phyloP scores from a whole-genome alignment of 2,888 invertebrate genomes.

The Graphium colonna region DNA sequence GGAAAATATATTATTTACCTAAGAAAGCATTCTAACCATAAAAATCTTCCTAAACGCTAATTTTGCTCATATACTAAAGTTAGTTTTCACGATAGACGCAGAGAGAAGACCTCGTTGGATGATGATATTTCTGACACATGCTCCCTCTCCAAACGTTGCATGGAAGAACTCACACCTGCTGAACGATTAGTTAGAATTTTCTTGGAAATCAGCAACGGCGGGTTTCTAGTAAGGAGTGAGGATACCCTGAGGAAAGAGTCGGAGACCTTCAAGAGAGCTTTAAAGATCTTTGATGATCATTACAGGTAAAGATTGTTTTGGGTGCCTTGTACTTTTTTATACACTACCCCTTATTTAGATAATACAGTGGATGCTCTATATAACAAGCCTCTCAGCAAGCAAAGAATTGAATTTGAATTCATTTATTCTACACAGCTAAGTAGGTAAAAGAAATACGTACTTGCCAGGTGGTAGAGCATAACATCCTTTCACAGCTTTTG shows the following conservation, averaged over 20 bases:
- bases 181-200: constrained; percentile 58
- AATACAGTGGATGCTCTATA: too few relatives aligned
- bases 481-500: too few relatives aligned
- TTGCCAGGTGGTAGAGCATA: too few relatives aligned
- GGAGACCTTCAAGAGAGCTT: constrained; percentile 52
- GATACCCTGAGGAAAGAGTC: constrained; percentile 54
- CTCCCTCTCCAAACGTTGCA: constrained; percentile 50
- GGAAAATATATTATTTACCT: too few relatives aligned
- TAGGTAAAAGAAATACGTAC: too few relatives aligned
- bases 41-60: too few relatives aligned
- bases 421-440: too few relatives aligned
- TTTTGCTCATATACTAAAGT: too few relatives aligned
- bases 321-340: not conserved
- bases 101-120: constrained; percentile 60
- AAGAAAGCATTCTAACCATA: too few relatives aligned
- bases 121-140: constrained; percentile 56
- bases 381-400: too few relatives aligned
- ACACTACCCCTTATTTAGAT: too few relatives aligned
- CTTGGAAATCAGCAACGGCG: constrained; percentile 52
- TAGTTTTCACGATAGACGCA: constrained; percentile 40
- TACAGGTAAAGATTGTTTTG: constrained; percentile 53
- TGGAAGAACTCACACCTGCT: constrained; percentile 52
- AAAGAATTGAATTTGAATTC: too few relatives aligned
- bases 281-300: constrained; percentile 62
- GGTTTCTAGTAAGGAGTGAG: constrained; percentile 60